These are phyloP conservation scores for Argopecten irradians DNA, from an alignment of 1,140 invertebrate genomes.

Conservation along the genomic window DNA sequence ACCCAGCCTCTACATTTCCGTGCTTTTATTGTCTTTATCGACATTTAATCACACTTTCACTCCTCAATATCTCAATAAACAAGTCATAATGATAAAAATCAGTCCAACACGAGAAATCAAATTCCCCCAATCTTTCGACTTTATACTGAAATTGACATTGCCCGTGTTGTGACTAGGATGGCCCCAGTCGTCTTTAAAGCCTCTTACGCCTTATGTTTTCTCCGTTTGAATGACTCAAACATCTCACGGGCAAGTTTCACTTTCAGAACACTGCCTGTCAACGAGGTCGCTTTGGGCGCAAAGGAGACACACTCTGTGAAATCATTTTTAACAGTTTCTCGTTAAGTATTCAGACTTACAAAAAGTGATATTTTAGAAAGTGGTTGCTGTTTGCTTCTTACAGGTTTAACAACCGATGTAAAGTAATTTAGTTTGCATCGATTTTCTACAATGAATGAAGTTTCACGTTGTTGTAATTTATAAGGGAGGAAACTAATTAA, in stretches of 20 bases:
- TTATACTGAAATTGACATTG: background rate
- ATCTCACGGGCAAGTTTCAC: background rate
- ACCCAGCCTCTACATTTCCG: background rate
- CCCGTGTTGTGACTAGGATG: background rate
- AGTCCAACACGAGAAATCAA: background rate
- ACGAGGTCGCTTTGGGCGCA: background rate
- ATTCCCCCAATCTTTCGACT: background rate
- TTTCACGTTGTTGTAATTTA: no score
- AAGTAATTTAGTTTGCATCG: no score
- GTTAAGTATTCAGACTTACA: no score
- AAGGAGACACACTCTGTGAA: no score
- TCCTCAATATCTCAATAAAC: background rate
- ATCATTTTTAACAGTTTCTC: no score
- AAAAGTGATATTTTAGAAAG: no score
- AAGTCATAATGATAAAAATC: conserved; percentile 19
- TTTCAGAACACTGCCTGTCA: background rate
- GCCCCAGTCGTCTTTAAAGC: background rate
- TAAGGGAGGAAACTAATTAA: no score
- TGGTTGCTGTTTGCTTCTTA: no score
- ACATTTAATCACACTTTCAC: background rate
- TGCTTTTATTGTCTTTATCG: background rate
- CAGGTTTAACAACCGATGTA: no score
- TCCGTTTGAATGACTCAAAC: background rate
- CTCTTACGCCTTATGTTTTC: background rate
- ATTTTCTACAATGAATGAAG: no score